Conservation (phyloP, 2,888 invertebrate species). For the Tetropium fuscum region DNA sequence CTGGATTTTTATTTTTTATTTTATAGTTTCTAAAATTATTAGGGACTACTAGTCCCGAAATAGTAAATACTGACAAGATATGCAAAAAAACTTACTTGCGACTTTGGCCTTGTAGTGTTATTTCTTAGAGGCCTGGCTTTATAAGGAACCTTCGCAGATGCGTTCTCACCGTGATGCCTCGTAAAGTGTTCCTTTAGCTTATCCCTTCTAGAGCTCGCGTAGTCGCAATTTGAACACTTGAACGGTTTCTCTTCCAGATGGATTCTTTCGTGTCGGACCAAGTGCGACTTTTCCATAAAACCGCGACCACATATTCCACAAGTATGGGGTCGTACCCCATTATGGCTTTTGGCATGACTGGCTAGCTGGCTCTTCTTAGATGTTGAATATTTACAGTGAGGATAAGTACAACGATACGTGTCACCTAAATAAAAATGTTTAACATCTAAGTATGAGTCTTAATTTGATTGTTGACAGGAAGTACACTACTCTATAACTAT, state of each 20-base stretch:
- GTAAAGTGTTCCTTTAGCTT: constrained; percentile 73
- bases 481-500: not conserved
- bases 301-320: constrained; percentile 73
- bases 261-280: constrained; percentile 75
- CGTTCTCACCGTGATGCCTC: constrained; percentile 68
- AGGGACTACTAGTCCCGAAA: not conserved
- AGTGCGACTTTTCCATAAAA: constrained; percentile 76
- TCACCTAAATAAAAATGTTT: constrained; percentile 64
- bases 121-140: constrained; percentile 66
- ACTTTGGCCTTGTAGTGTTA: constrained; percentile 55
- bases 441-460: too few species aligned
- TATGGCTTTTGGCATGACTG: constrained; percentile 75
- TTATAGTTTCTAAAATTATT: too few species aligned
- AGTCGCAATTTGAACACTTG: constrained; percentile 74
- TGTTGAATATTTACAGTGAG: constrained; percentile 73
- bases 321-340: constrained; percentile 64
- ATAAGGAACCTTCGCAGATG: constrained; percentile 68
- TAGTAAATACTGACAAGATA: not conserved
- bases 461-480: too few species aligned
- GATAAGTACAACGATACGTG: constrained; percentile 73
- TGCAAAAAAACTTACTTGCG: constrained; percentile 51
- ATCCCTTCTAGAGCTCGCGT: constrained; percentile 74
- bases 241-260: constrained; percentile 75
- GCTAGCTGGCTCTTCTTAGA: constrained; percentile 75
- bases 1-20: too few species aligned